These are phyloP conservation scores for Balanococcus diminutus DNA, from an alignment of 2,888 invertebrate genomes.

Conservation along the genomic window DNA sequence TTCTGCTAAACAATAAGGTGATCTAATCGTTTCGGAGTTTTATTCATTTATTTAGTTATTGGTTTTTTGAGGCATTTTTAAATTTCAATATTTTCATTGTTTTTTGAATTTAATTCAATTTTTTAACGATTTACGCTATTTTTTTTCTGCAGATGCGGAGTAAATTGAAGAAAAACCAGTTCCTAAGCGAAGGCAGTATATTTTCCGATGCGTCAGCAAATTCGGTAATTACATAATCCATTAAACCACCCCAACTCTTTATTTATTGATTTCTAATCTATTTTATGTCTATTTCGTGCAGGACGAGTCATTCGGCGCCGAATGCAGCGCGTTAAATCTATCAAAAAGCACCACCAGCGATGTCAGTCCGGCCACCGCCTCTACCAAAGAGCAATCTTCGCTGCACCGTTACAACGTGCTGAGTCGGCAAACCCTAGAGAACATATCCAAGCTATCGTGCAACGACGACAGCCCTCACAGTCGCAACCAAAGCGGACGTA, in stretches of 20 bases:
- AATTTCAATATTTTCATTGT: too few species aligned
- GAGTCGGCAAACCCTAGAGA: slow-evolving; percentile 6
- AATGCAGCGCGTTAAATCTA: background rate
- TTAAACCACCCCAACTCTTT: background rate
- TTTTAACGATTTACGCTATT: background rate
- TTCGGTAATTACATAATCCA: slow-evolving; percentile 28
- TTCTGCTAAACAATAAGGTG: slow-evolving; percentile 55
- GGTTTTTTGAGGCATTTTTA: too few species aligned
- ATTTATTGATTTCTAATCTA: background rate
- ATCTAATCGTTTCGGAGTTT: background rate
- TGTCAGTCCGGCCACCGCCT: background rate
- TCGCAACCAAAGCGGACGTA: background rate
- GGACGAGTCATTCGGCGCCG: slow-evolving; percentile 36
- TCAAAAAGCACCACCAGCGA: background rate
- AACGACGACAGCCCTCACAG: background rate
- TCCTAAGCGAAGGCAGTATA: slow-evolving; percentile 44
- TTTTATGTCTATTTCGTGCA: background rate
- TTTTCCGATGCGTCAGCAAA: slow-evolving; percentile 33
- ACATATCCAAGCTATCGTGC: slow-evolving; percentile 6
- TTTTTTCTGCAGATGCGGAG: slow-evolving; percentile 24
- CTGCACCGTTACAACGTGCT: slow-evolving; percentile 3
- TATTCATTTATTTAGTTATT: background rate
- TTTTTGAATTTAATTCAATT: too few species aligned
- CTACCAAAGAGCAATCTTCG: slow-evolving; percentile 15
- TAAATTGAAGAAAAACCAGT: slow-evolving; percentile 51